phyloP scores from a whole-genome alignment of 2,797 vertebrate genomes.

The Dromococcyx pavoninus region DNA sequence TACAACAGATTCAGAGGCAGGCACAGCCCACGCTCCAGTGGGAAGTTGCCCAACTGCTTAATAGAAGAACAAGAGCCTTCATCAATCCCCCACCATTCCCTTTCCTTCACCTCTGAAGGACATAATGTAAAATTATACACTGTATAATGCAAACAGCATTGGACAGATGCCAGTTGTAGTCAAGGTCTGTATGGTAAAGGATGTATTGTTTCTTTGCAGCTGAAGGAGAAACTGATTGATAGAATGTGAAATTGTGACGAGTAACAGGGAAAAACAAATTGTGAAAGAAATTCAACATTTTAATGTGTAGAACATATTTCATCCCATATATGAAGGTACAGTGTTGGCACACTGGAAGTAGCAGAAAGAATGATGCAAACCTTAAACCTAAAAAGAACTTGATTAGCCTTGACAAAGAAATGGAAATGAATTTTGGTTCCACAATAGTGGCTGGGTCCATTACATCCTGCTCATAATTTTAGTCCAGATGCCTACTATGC shows the following conservation, averaged over 20 bases:
- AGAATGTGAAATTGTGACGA: slow-evolving; percentile 31
- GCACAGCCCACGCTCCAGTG: not conserved
- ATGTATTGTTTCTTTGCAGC: not conserved
- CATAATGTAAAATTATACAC: slow-evolving; percentile 46
- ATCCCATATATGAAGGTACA: not conserved
- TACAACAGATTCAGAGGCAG: slow-evolving; percentile 9
- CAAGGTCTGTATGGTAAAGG: not conserved
- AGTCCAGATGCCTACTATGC: slow-evolving; percentile 19
- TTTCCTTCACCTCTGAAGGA: not conserved
- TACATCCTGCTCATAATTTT: not conserved
- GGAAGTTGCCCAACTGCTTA: slow-evolving; percentile 23
- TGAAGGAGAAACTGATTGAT: slow-evolving; percentile 30
- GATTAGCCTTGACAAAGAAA: slow-evolving; percentile 42
- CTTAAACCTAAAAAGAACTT: not conserved
- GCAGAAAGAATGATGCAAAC: not conserved
- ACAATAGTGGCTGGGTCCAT: not conserved
- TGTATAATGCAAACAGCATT: not conserved
- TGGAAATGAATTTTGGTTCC: not conserved
- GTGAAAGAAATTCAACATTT: not conserved
- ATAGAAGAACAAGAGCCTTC: slow-evolving; percentile 2
- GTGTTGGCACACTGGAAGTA: not conserved
- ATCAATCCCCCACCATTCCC: not conserved
- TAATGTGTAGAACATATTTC: not conserved
- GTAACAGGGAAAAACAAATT: slow-evolving; percentile 14
- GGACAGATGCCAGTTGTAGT: slow-evolving; percentile 20